Percentiles rank a stretch among this genome's conserved stretches.
Conservation (phyloP, 2,797 vertebrate species). For the Threskiornis aethiopicus region DNA sequence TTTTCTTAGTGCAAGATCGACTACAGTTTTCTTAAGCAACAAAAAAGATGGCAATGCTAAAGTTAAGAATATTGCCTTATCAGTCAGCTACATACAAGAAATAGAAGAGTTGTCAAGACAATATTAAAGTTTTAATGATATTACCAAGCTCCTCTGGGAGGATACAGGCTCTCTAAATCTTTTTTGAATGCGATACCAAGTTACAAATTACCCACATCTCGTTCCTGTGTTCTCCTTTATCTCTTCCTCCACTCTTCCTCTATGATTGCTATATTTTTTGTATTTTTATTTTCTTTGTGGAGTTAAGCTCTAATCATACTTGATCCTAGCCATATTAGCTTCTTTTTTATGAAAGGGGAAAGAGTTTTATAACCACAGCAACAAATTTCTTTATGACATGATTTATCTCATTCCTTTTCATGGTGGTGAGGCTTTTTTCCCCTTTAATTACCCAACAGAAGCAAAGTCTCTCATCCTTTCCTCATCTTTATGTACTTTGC, state of each 20-base stretch:
- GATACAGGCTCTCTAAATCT: background rate
- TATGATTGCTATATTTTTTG: background rate
- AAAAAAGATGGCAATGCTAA: background rate
- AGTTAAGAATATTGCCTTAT: background rate
- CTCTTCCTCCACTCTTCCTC: slow-evolving; percentile 32
- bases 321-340: background rate
- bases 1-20: background rate
- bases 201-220: background rate
- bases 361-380: background rate
- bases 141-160: background rate
- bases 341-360: background rate
- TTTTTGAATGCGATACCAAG: background rate
- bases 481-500: slow-evolving; percentile 8
- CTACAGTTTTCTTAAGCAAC: background rate
- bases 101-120: background rate
- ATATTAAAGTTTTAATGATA: slow-evolving; percentile 28
- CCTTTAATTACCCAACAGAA: slow-evolving; percentile 51
- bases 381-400: slow-evolving; percentile 4
- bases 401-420: slow-evolving; percentile 19
- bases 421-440: background rate
- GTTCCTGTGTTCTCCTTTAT: slow-evolving; percentile 7
- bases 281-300: slow-evolving; percentile 10
- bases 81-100: background rate
- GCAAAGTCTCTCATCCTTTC: slow-evolving; percentile 14
- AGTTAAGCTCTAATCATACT: background rate